Percentiles rank a stretch among this genome's conserved stretches.
phyloP scores from a whole-genome alignment of 2,113 vertebrate species.

The Macaca nemestrina region DNA sequence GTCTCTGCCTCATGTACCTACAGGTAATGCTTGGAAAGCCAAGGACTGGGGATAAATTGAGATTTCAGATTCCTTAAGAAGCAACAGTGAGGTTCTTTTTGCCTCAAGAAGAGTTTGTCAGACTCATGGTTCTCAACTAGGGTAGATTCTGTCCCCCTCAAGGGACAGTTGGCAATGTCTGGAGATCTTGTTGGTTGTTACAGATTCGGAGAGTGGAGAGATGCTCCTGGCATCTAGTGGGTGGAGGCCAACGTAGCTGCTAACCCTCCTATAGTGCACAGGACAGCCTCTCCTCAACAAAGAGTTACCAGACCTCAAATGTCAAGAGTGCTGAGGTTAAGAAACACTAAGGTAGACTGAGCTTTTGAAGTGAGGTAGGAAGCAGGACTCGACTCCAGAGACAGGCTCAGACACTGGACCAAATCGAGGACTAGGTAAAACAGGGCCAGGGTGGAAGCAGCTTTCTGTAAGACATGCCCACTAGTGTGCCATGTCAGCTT shows the following conservation, averaged over 20 bases:
- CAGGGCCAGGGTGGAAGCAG: no score
- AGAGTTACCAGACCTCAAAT: neutral
- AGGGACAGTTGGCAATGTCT: neutral
- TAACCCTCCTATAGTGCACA: neutral
- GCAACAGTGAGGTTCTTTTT: neutral
- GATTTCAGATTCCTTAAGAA: neutral
- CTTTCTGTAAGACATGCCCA: no score
- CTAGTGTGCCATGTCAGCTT: no score
- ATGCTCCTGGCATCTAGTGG: neutral
- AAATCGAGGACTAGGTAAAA: no score
- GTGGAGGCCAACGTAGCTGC: neutral
- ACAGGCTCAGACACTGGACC: no score
- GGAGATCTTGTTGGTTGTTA: neutral
- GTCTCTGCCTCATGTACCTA: neutral
- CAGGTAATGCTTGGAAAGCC: neutral
- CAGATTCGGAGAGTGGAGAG: neutral
- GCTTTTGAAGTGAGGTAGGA: neutral
- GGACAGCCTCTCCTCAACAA: neutral
- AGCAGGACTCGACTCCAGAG: no score
- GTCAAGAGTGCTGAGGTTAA: neutral
- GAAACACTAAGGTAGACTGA: neutral
- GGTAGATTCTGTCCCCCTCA: neutral
- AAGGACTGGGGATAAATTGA: neutral
- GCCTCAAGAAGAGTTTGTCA: neutral
- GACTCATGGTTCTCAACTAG: neutral